Evolutionary conservation across 2,797 vertebrate species (phyloP).

Genomic region (Liparis tanakae): DNA sequence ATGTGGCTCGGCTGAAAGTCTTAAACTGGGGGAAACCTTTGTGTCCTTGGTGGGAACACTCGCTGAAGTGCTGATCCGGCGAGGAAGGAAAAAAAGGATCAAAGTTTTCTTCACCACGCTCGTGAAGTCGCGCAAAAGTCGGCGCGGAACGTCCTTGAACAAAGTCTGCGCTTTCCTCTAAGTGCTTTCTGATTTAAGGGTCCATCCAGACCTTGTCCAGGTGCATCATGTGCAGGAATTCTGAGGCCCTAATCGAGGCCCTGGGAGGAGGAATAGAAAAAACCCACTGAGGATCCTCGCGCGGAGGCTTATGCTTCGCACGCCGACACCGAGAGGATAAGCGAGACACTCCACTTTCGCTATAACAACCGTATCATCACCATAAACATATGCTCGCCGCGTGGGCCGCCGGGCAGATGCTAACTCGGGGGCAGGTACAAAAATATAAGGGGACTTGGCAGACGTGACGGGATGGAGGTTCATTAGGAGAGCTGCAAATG

Average conservation of each 20-base stretch:
- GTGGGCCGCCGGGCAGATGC: conserved; percentile 43
- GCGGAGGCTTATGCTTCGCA: conserved; percentile 42
- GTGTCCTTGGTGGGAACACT: conserved; percentile 17
- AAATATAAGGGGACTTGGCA: conserved; percentile 49
- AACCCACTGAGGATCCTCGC: conserved; percentile 42
- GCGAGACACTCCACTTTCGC: conserved; percentile 42
- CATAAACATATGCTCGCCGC: conserved; percentile 68
- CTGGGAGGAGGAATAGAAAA: conserved; percentile 23
- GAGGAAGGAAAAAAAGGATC: background rate
- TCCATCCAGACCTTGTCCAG: conserved; percentile 25
- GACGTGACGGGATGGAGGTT: conserved; percentile 47
- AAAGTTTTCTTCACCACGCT: background rate
- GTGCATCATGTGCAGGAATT: conserved; percentile 21
- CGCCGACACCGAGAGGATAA: conserved; percentile 33
- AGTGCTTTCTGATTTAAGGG: conserved; percentile 27
- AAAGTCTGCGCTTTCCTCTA: background rate
- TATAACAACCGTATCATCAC: conserved; percentile 54
- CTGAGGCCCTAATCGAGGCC: conserved; percentile 33
- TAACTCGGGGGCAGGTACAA: conserved; percentile 65
- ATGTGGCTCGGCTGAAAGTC: conserved; percentile 25
- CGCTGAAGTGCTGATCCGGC: conserved; percentile 2
- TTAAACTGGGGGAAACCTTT: conserved; percentile 7
- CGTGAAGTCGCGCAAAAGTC: background rate
- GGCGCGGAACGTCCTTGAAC: conserved; percentile 14
- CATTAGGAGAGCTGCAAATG: conserved; percentile 70